Base-by-base conservation (phyloP, 2,113 vertebrate genomes). In the Typhlomys cinereus region DNA sequence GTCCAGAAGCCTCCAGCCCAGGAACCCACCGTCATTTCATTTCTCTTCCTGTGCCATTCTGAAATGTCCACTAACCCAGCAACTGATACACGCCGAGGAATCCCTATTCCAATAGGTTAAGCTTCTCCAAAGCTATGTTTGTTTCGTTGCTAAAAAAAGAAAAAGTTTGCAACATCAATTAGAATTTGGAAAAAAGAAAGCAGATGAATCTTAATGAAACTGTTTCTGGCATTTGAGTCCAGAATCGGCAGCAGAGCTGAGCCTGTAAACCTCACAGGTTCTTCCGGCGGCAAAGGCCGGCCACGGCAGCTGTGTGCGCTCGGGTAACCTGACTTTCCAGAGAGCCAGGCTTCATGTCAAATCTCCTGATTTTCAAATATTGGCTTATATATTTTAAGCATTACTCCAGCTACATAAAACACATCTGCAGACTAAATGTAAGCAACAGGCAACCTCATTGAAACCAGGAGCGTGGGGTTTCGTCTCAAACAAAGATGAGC, bases 1-100 rank as follows among this genome's bases (percentile, higher is more conserved):
- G 94, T 64, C 92, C 88, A 81, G 94, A 95, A 95, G 94, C 66
- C 48, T 88, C 89, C n/a, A 69, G 64, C 67, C 69, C 44, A 66
- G 81, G 86, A 50, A 85, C 70, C 54, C 39, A n/a, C 92, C 67
- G 75, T 90, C 57, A 59, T 70, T 85, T 74, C 11, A 0, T 41
- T 84, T 84, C 70, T 93, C 39, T 86, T 62, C 41, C 25, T 83
- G 57, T n/a, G 64, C 15, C 23, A 0, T 76, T 85, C 54, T 34
- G 31, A 61, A 73, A 50, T 61, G 29, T 27, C 88, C 75, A 61
- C 52, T 31, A 39, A 41, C 66, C 85, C 62, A 20, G 34, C 54
- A 70, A 69, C n/a, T n/a, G 31, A 59, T 21, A 48, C 17, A 44
- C 39, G 57, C 5, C 48, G 10, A 89, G 41, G 36, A 75, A 50